Evolutionary conservation across 1,140 invertebrate species (phyloP), one percentile per base, ranked within the genome.

Genomic region (Diabrotica undecimpunctata): DNA sequence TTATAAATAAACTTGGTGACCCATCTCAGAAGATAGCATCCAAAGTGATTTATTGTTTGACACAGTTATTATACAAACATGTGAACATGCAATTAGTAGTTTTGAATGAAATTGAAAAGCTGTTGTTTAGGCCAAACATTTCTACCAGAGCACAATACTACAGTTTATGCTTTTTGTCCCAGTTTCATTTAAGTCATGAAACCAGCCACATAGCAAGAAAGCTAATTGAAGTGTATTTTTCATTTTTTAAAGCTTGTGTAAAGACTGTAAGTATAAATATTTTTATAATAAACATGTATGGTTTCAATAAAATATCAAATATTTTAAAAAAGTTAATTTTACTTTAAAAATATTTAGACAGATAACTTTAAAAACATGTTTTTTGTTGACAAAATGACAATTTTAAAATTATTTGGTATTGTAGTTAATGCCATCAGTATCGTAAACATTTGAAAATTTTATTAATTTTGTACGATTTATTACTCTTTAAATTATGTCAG

Each of bases 1-100:
- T 99, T 35, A 89, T 98, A 0, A 99, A 99, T 75, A 99, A 99
- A 82, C 82, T 99, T 11, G 97, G 97, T 51, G 96, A 99, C 82
- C 95, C 96, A 2, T 84, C 86, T 1, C 85, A 90, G 65, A 92
- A 93, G 79, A 87, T 98, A 0, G 93, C 92, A 0, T 91, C 95
- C 0, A 94, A 94, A 80, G 87, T 90, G 0, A 85, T 94, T 46
- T 92, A 93, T 79, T 89, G 93, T 70, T 81, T 99, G n/a, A 89
- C 86, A 52, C 90, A 92, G 74, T 77, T 98, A 2, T 80, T 97
- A n/a, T 83, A 87, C 54, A 85, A 90, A 67, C 95, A 98, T 83
- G 89, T 93, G 0, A 92, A 93, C 63, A 98, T 98, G 94, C 97
- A 97, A 79, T 77, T 81, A 0, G 88, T 96, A 2, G 89, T 98